Conservation (phyloP, 2,888 invertebrate genomes). For the Bombylius discolor region DNA sequence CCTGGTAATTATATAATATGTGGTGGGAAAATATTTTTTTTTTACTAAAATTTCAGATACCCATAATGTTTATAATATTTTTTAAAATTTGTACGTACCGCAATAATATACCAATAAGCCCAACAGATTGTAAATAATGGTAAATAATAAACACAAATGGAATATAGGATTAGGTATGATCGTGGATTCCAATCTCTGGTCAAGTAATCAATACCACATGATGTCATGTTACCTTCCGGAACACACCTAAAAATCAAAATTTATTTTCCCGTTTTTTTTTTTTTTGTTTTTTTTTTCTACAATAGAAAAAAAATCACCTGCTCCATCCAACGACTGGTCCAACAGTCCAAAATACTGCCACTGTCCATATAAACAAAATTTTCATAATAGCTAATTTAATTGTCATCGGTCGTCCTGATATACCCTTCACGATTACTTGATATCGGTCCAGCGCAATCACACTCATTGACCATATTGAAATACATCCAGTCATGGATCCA, state of each 20-base stretch:
- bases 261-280: neutral
- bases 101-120: slow-evolving; percentile 79
- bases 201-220: slow-evolving; percentile 82
- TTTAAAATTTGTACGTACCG: slow-evolving; percentile 37
- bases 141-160: slow-evolving; percentile 61
- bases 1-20: slow-evolving; percentile 35
- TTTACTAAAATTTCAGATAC: no score
- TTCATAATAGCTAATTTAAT: slow-evolving; percentile 65
- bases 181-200: slow-evolving; percentile 60
- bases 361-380: slow-evolving; percentile 66
- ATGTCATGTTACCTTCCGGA: slow-evolving; percentile 88
- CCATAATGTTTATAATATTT: no score
- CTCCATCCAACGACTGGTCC: slow-evolving; percentile 80
- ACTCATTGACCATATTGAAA: slow-evolving; percentile 87
- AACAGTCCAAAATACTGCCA: slow-evolving; percentile 65
- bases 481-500: slow-evolving; percentile 67
- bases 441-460: slow-evolving; percentile 87
- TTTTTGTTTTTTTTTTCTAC: neutral
- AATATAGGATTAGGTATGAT: slow-evolving; percentile 68
- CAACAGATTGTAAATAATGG: slow-evolving; percentile 71
- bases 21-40: neutral
- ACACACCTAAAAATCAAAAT: slow-evolving; percentile 52
- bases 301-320: slow-evolving; percentile 45
- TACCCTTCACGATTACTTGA: slow-evolving; percentile 85
- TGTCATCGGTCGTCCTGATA: slow-evolving; percentile 73